Percentiles rank a stretch among this genome's conserved stretches.
These are phyloP conservation scores for Rattus rattus DNA, from an alignment of 2,113 vertebrate species.

Conservation along the genomic window DNA sequence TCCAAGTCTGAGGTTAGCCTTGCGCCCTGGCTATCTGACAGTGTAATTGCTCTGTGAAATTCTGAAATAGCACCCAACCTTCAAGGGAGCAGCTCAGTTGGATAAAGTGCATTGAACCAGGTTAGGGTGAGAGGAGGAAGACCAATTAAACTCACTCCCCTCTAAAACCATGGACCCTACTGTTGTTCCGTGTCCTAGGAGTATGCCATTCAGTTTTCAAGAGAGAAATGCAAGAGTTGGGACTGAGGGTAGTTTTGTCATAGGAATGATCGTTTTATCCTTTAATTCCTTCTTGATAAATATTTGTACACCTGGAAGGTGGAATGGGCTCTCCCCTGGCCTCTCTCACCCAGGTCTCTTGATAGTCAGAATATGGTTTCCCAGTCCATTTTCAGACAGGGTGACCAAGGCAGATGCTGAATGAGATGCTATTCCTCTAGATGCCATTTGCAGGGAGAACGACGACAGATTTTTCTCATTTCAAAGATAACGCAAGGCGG, in stretches of 20 bases:
- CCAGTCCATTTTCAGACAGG: background rate
- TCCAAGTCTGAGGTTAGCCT: background rate
- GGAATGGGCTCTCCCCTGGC: background rate
- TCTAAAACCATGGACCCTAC: background rate
- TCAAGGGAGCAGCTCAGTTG: background rate
- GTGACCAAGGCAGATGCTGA: background rate
- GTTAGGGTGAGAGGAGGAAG: background rate
- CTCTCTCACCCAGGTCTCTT: background rate
- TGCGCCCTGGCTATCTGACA: background rate
- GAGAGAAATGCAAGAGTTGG: background rate
- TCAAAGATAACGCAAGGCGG: background rate
- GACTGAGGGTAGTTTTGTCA: conserved; percentile 29
- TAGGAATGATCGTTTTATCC: background rate
- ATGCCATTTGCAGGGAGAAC: background rate
- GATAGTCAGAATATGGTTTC: background rate
- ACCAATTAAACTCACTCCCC: too few species aligned
- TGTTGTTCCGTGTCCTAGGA: background rate
- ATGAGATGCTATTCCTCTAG: conserved; percentile 15
- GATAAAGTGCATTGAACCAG: background rate
- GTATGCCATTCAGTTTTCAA: background rate
- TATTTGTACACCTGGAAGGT: background rate
- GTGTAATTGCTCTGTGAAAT: background rate
- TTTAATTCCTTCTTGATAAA: conserved; percentile 30
- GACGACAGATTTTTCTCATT: background rate
- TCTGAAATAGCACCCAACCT: background rate